Evolutionary conservation across 1,140 invertebrate genomes (phyloP).

Genomic region (Geopemphigus sp.): DNA sequence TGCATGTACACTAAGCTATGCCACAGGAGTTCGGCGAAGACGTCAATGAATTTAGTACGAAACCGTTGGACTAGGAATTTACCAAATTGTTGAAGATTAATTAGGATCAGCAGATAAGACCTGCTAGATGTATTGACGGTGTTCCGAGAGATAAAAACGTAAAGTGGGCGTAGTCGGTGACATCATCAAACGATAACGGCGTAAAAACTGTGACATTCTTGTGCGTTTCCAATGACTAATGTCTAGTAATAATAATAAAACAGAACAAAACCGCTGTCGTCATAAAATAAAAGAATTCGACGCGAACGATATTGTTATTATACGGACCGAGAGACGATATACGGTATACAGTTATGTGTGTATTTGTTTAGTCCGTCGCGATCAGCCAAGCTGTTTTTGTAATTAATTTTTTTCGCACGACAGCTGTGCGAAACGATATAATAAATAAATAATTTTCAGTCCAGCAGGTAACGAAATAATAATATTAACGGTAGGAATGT

Average conservation of each 20-base stretch:
- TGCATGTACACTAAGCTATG: no score
- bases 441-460: background rate
- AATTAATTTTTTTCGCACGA: no score
- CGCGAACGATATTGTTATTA: background rate
- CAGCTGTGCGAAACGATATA: background rate
- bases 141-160: constrained; percentile 6
- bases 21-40: background rate
- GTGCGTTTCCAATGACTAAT: background rate
- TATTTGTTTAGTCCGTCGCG: no score
- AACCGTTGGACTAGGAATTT: background rate
- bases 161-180: constrained; percentile 34
- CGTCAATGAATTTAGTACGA: background rate
- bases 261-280: background rate
- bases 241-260: no score
- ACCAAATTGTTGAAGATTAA: background rate
- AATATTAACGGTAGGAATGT: no score
- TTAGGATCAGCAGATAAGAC: constrained; percentile 19
- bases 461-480: background rate
- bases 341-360: no score
- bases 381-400: no score
- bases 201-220: constrained; percentile 35
- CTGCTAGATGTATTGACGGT: background rate
- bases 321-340: no score
- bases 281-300: background rate
- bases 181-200: constrained; percentile 22